Base-by-base conservation (phyloP, 2,797 vertebrate species). In the Scleropages formosus region DNA sequence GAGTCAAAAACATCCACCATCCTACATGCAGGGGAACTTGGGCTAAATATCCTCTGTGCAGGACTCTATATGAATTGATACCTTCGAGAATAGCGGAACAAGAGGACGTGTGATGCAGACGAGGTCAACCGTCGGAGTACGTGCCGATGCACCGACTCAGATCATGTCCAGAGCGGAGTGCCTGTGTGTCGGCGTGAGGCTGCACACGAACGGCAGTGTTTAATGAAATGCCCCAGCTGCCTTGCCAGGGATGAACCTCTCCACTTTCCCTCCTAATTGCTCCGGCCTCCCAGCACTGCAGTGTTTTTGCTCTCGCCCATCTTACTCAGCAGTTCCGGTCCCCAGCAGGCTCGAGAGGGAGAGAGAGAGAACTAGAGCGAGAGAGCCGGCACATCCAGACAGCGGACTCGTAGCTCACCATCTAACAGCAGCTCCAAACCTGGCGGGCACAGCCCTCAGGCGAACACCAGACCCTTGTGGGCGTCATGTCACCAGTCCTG, bases 271-370 rank as follows among this genome's bases (percentile, higher is more conserved):
- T 22, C 59, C 56, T 39, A 75, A 81, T 78, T 80, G 80, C 84
- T 70, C 80, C 80, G 82, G 85, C 83, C 80, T 86, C 84, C 81
- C 80, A 81, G 84, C 84, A 88, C 87, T 91, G 91, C 91, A 90
- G 89, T 90, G 88, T 85, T 85, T 79, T 82, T 80, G 79, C 79
- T 72, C n/a, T 16, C 56, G 0, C 26, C 49, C 8, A 24, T 79
- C 82, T 80, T 79, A 84, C 74, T 82, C 82, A 82, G 80, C 81
- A 75, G 69, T 83, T 39, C 47, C 69, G 44, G 46, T 74, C 49
- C 79, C 75, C 75, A 53, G 20, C 73, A 73, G 79, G 62, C 63
- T 53, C 67, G 64, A 63, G 79, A 77, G 79, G 81, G 53, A n/a
- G 16, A 51, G 66, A 8, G 66, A 8, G 49, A 13, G 46, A 27